Evolutionary conservation across 2,113 vertebrate species (phyloP), one percentile per base, ranked within the genome.

Genomic region (Anser brachyrhynchus): DNA sequence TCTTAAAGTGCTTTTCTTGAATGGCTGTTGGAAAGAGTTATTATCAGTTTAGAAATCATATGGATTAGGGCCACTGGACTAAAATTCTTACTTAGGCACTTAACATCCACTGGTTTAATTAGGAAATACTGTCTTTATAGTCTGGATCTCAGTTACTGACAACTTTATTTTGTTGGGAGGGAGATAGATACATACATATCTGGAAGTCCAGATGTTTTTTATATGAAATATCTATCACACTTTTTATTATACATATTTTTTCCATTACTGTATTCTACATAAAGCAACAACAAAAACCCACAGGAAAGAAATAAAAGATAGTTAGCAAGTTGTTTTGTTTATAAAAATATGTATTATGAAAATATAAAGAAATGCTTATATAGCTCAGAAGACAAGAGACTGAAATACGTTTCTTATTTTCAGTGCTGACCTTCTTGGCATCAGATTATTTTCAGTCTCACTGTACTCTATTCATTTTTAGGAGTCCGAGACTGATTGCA

Each of bases 1-100:
- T 98, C 97, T 97, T 98, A 78, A 97, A 96, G 86, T 94, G 89
- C 83, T 98, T 98, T 59, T 99, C 99, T 96, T 98, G 98, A 98
- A 97, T 98, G 13, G 97, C 99, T 99, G 98, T 95, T 84, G 87
- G 77, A 90, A 79, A 97, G 92, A 81, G 89, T 90, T 58, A 81
- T 71, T 84, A 84, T 82, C 49, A 62, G 35, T 91, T 88, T 93
- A 96, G 76, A 85, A 91, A 74, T 66, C 89, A 22, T 61, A 87
- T 71, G 0, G 0, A 87, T 46, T 35, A 72, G 67, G 64, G 35
- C 39, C 3, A 4, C 1, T 79, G 43, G 1, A 64, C 37, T 88
- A 59, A 83, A 87, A 80, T 77, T 91, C 54, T 77, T 85, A 64
- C 79, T 93, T 95, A 90, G 59, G n/a, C 59, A 76, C 39, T 95